Evolutionary conservation across 2,113 vertebrate species (phyloP).

Genomic region (Psettodes erumei): DNA sequence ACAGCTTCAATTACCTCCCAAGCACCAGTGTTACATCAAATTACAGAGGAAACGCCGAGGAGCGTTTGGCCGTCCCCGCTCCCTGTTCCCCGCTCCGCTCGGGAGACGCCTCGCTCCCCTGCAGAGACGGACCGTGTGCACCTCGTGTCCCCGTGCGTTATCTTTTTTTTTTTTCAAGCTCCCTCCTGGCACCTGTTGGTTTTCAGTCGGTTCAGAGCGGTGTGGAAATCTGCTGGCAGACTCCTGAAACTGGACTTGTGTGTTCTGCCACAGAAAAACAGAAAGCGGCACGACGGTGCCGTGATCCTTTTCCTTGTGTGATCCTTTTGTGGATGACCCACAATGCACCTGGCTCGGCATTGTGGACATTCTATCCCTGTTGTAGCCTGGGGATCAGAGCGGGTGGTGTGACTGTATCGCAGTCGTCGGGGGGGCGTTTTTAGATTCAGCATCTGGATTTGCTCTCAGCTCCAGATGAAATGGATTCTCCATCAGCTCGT

Average conservation of each 20-base stretch:
- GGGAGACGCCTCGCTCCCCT: too few species aligned
- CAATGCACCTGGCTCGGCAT: not conserved
- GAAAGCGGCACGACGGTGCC: too few species aligned
- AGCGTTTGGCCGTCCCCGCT: conserved; percentile 16
- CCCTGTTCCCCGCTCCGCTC: not conserved
- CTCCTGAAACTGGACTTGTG: not conserved
- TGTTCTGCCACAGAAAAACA: too few species aligned
- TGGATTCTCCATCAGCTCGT: conserved; percentile 50
- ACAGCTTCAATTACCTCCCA: conserved; percentile 13
- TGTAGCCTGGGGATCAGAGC: conserved; percentile 28
- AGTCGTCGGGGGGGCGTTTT: conserved; percentile 15
- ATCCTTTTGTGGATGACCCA: not conserved
- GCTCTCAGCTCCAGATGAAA: conserved; percentile 56
- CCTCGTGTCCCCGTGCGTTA: too few species aligned
- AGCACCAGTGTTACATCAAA: not conserved
- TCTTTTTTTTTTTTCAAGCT: not conserved
- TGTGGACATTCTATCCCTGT: conserved; percentile 6
- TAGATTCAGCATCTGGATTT: conserved; percentile 68
- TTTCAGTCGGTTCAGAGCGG: not conserved
- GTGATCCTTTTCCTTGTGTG: not conserved
- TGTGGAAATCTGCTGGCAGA: not conserved
- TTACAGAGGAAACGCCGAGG: conserved; percentile 36
- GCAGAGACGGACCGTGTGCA: too few species aligned
- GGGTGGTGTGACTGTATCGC: conserved; percentile 9
- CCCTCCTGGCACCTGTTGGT: not conserved